Evolutionary conservation across 2,797 vertebrate species (phyloP), one percentile per base, ranked within the genome.

Genomic region (Neosilurus mollespiculum): DNA sequence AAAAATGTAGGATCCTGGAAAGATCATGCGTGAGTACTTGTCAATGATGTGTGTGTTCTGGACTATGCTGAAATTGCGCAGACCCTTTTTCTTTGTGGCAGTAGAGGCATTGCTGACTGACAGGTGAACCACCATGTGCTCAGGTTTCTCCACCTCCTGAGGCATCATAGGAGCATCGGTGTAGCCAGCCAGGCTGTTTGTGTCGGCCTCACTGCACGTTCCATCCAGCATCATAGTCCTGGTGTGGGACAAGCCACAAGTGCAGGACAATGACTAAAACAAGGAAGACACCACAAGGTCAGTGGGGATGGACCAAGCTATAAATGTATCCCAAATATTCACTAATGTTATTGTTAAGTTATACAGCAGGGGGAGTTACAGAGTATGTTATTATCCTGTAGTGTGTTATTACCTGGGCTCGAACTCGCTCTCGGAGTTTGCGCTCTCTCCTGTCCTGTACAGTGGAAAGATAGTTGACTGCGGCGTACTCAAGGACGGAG

Each of bases 1-100:
- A 93, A 98, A 94, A 90, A 99, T 97, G 89, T 97, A 99, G 0
- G 96, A 96, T 67, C 96, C 97, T n/a, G 98, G 97, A 84, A 99
- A 99, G 90, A 99, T 96, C 93, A 97, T 89, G 87, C 97, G 94
- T 54, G 97, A 99, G 90, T 98, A 99, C 86, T 96, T 98, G 90
- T 99, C 97, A 30, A 99, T 99, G 78, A 96, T 92, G 0, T 99
- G 98, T 6, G 96, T 98, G 91, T 98, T 97, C 92, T 97, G 95
- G 83, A 98, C 96, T 88, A 99, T 96, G 84, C 94, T 94, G 26
- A 96, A 93, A 65, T 94, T 92, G 20, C 96, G 90, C 1, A 94
- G 80, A 71, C 92, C 94, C 81, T 94, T 94, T 93, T 96, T 99
- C 89, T 96, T 96, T 37, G 95, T 94, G 79, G 94, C 91, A 24